Conservation (phyloP, 2,113 vertebrate genomes). For the Microcebus ravelobensis region DNA sequence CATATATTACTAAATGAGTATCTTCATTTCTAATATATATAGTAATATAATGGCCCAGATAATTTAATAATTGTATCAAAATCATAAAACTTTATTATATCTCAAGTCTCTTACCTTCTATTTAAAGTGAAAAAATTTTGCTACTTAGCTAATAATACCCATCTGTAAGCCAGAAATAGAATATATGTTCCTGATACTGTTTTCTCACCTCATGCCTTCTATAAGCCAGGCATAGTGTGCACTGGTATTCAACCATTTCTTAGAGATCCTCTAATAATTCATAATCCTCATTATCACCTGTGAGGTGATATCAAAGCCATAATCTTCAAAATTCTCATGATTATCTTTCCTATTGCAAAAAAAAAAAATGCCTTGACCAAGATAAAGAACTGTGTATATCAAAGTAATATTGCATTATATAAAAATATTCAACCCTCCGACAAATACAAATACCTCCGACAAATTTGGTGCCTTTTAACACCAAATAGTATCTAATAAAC, state of each 20-base stretch:
- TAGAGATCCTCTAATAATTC: neutral
- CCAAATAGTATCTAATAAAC: neutral
- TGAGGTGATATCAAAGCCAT: neutral
- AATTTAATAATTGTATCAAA: constrained; percentile 17
- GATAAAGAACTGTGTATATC: neutral
- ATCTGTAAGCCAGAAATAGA: neutral
- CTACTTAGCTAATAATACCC: neutral
- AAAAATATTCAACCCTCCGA: neutral
- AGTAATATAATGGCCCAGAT: neutral
- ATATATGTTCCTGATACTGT: neutral
- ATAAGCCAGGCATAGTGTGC: neutral
- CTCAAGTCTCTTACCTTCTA: neutral
- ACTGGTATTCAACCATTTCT: neutral
- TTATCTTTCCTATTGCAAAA: neutral
- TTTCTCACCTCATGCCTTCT: neutral
- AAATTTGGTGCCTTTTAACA: neutral
- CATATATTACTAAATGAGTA: neutral
- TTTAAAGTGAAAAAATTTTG: neutral
- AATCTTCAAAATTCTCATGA: neutral
- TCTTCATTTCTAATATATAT: neutral
- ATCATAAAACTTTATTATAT: neutral
- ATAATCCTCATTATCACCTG: neutral
- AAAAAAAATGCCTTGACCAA: neutral
- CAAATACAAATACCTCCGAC: no score
- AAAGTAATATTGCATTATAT: neutral